phyloP scores from a whole-genome alignment of 1,140 invertebrate genomes.

The Manduca sexta region DNA sequence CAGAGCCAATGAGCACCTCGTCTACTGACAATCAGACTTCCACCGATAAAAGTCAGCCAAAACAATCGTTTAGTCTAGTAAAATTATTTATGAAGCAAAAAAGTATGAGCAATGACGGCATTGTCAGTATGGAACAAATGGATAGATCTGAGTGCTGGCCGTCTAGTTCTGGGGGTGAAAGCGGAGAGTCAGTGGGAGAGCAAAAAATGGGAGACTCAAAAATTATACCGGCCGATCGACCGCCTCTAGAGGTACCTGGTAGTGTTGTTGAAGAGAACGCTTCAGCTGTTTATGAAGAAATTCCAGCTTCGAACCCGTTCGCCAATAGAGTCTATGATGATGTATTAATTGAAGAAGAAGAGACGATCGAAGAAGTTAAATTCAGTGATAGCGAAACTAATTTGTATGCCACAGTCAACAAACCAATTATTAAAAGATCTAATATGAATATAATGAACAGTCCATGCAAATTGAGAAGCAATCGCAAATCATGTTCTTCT shows the following conservation, averaged over 20 bases:
- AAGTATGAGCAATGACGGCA: constrained; percentile 83
- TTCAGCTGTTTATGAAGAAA: constrained; percentile 52
- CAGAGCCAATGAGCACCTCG: constrained; percentile 75
- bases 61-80: constrained; percentile 85
- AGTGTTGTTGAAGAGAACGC: constrained; percentile 39
- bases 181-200: constrained; percentile 61
- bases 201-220: constrained; percentile 43
- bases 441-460: constrained; percentile 73
- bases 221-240: constrained; percentile 35
- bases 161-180: constrained; percentile 68
- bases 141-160: constrained; percentile 78
- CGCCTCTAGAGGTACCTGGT: constrained; percentile 54
- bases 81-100: constrained; percentile 93
- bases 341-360: constrained; percentile 63
- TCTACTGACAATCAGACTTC: constrained; percentile 71
- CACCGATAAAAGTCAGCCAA: constrained; percentile 68
- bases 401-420: constrained; percentile 69
- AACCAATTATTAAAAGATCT: constrained; percentile 57
- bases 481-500: constrained; percentile 61
- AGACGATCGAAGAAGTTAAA: constrained; percentile 40
- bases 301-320: constrained; percentile 37
- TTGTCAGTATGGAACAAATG: constrained; percentile 76
- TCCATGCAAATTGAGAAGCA: constrained; percentile 57
- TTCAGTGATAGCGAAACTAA: constrained; percentile 60
- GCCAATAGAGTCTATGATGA: constrained; percentile 58